Base-by-base conservation (phyloP, 2,797 vertebrate genomes). In the Brachyalestes nurse region DNA sequence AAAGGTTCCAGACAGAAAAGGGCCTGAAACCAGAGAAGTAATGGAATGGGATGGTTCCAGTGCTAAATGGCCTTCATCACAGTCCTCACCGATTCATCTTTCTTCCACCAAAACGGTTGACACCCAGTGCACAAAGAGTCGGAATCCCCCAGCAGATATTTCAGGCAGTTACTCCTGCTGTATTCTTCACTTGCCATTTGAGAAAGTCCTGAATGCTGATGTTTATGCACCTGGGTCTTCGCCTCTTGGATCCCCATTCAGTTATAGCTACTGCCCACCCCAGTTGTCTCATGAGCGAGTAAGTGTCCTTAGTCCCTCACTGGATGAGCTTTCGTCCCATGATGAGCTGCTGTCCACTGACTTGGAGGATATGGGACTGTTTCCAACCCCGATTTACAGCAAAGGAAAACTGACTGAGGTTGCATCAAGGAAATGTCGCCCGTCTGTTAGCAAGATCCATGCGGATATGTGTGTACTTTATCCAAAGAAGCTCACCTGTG, bases 261-360 rank as follows among this genome's bases (percentile, higher is more conserved):
- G 87, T 84, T 93, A 91, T 86, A 90, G 91, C 83, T 93, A 92
- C 87, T 87, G 87, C 0, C 81, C 90, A 72, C 85, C 91, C 81
- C 90, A 89, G 79, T 72, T 86, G 0, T 88, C 89, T 16, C 92
- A 90, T 0, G 93, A 93, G 80, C 88, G 94, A 2, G 83, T 93
- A 88, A 95, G 94, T 0, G 93, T 95, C 13, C 90, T 95, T 60
- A 95, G 94, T 65, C 93, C 92, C 0, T 95, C 94, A 5, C 83
- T 95, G 67, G 94, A 95, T 0, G 94, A 95, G 84, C 91, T 95
- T 0, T 95, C 94, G 64, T 95, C 94, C 51, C 88, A 92, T n/a
- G 94, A 95, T 0, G 94, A 95, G 81, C 91, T 94, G 86, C 94
- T 95, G 72, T 95, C 94, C 81, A 95, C 93, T 0, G 94, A 95